phyloP scores from a whole-genome alignment of 2,797 vertebrate species.

The Cheirogaleus major region DNA sequence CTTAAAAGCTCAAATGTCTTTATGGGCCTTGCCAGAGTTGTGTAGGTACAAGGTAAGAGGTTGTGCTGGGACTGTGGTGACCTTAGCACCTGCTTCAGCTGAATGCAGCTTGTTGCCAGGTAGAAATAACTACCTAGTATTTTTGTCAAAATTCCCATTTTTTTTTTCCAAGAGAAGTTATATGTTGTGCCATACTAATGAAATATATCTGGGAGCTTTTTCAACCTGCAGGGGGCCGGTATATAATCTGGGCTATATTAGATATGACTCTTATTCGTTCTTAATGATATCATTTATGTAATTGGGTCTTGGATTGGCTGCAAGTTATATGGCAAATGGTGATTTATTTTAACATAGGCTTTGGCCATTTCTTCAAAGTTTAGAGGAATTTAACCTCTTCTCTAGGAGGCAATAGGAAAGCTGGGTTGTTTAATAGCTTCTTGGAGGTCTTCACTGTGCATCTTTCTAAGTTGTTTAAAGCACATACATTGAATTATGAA shows the following conservation, averaged over 20 bases:
- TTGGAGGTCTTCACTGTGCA: background rate
- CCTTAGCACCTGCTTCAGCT: fast-evolving
- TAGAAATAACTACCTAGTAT: background rate
- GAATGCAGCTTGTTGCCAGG: background rate
- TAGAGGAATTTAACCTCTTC: background rate
- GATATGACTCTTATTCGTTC: background rate
- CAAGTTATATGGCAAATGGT: background rate
- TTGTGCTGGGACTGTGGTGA: background rate
- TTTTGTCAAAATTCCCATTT: background rate
- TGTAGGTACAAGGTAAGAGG: fast-evolving
- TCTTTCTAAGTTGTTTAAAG: background rate
- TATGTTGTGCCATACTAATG: background rate
- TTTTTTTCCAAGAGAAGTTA: background rate
- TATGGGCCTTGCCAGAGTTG: background rate
- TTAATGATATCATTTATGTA: background rate
- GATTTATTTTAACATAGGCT: background rate
- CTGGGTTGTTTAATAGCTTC: background rate
- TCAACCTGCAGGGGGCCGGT: background rate
- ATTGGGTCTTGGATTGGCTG: background rate
- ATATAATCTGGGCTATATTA: background rate
- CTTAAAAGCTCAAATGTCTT: background rate
- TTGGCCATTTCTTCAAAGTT: background rate
- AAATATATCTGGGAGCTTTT: background rate
- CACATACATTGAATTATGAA: background rate
- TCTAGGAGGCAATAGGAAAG: background rate